Evolutionary conservation across 2,113 vertebrate genomes (phyloP), one percentile per base, ranked within the genome.

Genomic region (Malurus elegans): DNA sequence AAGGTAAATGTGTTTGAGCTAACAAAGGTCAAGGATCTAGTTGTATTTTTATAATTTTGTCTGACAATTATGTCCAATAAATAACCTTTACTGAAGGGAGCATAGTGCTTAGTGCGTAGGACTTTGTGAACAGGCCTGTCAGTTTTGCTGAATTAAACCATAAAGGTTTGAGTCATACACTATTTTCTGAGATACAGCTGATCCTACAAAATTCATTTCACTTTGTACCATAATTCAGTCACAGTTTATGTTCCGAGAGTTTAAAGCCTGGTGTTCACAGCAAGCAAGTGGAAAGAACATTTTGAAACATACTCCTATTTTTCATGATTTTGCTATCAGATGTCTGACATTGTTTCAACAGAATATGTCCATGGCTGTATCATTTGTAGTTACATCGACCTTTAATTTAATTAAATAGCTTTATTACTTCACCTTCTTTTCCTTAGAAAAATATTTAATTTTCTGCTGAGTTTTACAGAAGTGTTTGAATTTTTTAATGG

Each of bases 131-230:
- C n/a, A 67, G 18, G 4, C 3, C 47, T 86, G n/a, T 57, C 40
- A 90, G 42, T 69, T 92, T 9, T 75, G 34, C 29, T 92, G 58
- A 92, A 83, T 88, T 88, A 88, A 78, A 71, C 18, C 58, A 34
- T 54, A 61, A 90, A 83, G 13, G 7, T 71, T 31, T 92, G 21
- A 95, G 64, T 32, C 64, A 25, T 70, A 76, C 9, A 18, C 13
- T 61, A 8, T 88, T 96, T 94, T 74, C 87, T 93, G 45, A 92
- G 73, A 58, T 85, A 12, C 21, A 92, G 23, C 23, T 79, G 51
- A 79, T 86, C 20, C 40, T 75, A 83, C 25, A 64, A 61, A 94
- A 91, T 76, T 92, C 10, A 70, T 94, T 94, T 96, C 50, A 69
- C 4, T 70, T 80, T 1, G 2, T 69, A 40, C 9, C 13, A 75